A percentile compares a stretch with the other conserved stretches of the same genome.
These are phyloP conservation scores for Chelonoidis abingdonii DNA, from an alignment of 2,113 vertebrate genomes.

Conservation along the genomic window DNA sequence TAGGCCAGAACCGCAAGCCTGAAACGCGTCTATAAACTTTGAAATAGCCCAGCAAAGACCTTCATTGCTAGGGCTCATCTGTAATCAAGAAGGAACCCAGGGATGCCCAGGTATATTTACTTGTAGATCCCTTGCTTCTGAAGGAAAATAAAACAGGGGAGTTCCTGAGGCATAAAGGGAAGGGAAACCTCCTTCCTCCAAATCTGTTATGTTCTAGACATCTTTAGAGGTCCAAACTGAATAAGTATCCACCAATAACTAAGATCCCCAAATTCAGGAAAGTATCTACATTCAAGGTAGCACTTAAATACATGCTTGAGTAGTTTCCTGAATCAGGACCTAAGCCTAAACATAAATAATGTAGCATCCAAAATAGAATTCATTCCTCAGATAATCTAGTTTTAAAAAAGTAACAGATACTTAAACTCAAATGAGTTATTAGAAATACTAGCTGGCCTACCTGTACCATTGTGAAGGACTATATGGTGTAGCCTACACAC, in stretches of 20 bases:
- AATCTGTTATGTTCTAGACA: background rate
- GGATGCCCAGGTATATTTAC: background rate
- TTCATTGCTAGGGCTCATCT: background rate
- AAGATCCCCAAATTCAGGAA: background rate
- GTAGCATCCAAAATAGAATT: background rate
- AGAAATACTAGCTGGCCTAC: background rate
- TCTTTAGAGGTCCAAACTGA: background rate
- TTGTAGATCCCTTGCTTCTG: background rate
- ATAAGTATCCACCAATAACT: background rate
- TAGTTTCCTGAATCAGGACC: background rate
- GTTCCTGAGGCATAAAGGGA: background rate
- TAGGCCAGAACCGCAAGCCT: background rate
- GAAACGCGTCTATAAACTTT: background rate
- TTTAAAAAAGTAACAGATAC: background rate
- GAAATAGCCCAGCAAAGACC: background rate
- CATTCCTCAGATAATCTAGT: background rate
- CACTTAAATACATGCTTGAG: background rate
- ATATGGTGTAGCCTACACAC: background rate
- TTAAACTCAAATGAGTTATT: background rate
- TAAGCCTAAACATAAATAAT: background rate
- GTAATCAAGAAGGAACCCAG: background rate
- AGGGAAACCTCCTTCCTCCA: background rate
- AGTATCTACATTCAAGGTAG: background rate
- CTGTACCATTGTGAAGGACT: background rate
- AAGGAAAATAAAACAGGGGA: background rate